Evolutionary conservation across 2,888 invertebrate species (phyloP).

Genomic region (Tigriopus californicus): DNA sequence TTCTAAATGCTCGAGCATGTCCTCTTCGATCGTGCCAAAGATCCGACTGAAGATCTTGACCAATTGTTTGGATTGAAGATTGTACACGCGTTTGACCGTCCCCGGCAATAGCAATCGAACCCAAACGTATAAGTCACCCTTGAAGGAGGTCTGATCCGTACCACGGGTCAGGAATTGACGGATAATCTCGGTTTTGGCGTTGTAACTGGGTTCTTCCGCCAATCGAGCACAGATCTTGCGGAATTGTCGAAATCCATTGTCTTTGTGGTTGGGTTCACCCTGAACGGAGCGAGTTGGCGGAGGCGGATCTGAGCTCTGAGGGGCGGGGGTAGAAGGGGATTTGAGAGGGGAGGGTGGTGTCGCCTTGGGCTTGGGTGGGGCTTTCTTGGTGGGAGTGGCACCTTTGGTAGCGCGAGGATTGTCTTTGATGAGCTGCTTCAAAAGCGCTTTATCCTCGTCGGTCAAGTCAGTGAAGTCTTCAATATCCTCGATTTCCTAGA

Average conservation of each 20-base stretch:
- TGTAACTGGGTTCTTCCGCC: constrained; percentile 54
- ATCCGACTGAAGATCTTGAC: constrained; percentile 68
- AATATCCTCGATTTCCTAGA: neutral
- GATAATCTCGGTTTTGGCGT: constrained; percentile 55
- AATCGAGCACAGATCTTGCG: constrained; percentile 55
- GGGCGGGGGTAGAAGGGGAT: neutral
- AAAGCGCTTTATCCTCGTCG: too few species aligned
- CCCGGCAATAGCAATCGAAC: constrained; percentile 63
- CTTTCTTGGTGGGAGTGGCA: too few species aligned
- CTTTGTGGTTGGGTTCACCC: constrained; percentile 29
- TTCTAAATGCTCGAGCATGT: constrained; percentile 68
- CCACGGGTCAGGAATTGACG: constrained; percentile 43
- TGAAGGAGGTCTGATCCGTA: constrained; percentile 31
- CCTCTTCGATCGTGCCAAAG: constrained; percentile 48
- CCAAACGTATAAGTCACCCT: constrained; percentile 59
- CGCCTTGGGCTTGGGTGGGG: too few species aligned
- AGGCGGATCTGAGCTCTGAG: neutral
- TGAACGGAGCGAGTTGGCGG: constrained; percentile 12
- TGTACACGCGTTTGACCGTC: constrained; percentile 64
- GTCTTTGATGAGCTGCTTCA: too few species aligned
- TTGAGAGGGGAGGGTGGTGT: neutral
- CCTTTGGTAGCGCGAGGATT: too few species aligned
- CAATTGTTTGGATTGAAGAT: constrained; percentile 76
- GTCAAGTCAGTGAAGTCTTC: too few species aligned
- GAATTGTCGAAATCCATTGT: constrained; percentile 57